These are phyloP conservation scores for Deroplatys truncata DNA, from an alignment of 2,888 invertebrate species.

Conservation along the genomic window DNA sequence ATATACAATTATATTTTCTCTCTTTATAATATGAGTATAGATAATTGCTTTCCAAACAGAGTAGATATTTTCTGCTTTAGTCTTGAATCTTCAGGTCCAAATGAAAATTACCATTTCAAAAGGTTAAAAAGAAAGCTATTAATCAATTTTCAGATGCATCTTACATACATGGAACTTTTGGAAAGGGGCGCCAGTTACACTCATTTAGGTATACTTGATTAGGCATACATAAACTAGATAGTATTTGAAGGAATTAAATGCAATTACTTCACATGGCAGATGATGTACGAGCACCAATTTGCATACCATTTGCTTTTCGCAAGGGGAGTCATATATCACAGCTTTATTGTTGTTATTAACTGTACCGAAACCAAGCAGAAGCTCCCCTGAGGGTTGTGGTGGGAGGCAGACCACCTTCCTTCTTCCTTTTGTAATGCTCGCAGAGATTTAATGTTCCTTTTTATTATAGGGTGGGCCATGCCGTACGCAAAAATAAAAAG, in stretches of 20 bases:
- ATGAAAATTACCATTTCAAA: too few species aligned
- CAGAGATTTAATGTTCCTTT: neutral
- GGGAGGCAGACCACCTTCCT: neutral
- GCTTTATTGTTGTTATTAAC: neutral
- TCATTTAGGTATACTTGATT: neutral
- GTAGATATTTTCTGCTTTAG: too few species aligned
- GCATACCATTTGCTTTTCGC: neutral
- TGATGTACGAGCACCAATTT: neutral
- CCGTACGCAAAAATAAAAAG: neutral
- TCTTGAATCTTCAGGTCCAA: too few species aligned
- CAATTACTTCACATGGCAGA: neutral
- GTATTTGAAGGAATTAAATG: neutral
- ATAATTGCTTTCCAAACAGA: too few species aligned
- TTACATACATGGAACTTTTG: too few species aligned
- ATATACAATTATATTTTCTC: too few species aligned
- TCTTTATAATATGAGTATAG: too few species aligned
- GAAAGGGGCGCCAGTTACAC: neutral
- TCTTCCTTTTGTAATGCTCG: neutral
- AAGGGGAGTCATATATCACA: neutral
- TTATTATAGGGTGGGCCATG: neutral
- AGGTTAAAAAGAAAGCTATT: too few species aligned
- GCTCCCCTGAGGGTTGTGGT: neutral
- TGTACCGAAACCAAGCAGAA: neutral
- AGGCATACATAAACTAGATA: neutral
- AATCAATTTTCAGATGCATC: too few species aligned